Conservation (phyloP, 2,888 invertebrate species). For the Drosophila nr. fundita region DNA sequence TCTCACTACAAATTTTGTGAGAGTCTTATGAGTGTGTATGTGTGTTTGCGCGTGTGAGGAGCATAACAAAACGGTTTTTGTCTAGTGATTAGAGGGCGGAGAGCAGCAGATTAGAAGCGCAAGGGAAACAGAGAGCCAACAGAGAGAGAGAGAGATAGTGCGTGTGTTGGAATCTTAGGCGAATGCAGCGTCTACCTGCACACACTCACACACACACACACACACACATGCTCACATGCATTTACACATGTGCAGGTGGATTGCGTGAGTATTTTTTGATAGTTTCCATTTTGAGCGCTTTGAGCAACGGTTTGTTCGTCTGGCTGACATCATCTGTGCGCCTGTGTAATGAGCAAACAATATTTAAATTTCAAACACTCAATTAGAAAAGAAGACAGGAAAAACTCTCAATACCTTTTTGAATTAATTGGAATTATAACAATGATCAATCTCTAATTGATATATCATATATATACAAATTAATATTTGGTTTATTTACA, state of each 20-base stretch:
- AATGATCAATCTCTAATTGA: constrained; percentile 2
- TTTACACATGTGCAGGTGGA: constrained; percentile 45
- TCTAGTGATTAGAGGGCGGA: constrained; percentile 19
- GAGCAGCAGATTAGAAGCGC: constrained; percentile 20
- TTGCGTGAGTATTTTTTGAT: constrained; percentile 29
- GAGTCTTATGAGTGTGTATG: constrained; percentile 8
- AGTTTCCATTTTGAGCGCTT: constrained; percentile 29
- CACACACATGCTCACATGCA: not conserved
- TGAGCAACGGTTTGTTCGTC: constrained; percentile 21
- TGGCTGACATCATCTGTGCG: constrained; percentile 51
- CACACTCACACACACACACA: constrained; percentile 1
- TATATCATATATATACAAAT: too few species aligned
- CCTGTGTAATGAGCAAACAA: constrained; percentile 62
- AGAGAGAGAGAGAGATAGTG: constrained; percentile 15
- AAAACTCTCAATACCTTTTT: not conserved
- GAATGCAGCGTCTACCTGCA: constrained; percentile 12
- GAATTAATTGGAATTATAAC: not conserved
- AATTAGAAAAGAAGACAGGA: not conserved
- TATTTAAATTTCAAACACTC: constrained; percentile 68
- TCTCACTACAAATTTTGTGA: constrained; percentile 41
- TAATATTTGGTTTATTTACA: not conserved
- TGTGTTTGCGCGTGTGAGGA: constrained; percentile 16
- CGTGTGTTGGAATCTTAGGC: constrained; percentile 3
- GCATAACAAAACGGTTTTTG: constrained; percentile 35
- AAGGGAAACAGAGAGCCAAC: constrained; percentile 6